Conservation (phyloP, 1,140 invertebrate genomes). For the Drosophila parvula region DNA sequence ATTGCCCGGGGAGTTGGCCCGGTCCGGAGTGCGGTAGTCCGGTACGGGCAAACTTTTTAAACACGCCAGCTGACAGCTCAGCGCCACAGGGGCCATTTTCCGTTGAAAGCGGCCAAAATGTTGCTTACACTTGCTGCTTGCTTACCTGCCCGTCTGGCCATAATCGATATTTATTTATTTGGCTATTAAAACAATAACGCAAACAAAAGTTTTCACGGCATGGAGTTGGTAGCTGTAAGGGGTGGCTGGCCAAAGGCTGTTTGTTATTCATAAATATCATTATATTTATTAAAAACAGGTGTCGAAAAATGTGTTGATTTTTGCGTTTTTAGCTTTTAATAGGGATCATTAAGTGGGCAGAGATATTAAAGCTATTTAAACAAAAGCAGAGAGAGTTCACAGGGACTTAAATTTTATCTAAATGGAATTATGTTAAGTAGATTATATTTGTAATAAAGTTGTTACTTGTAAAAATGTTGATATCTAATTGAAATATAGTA, state of each 20-base stretch:
- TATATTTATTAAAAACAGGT: slow-evolving; percentile 20
- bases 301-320: slow-evolving; percentile 8
- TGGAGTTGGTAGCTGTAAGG: slow-evolving; percentile 5
- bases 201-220: slow-evolving; percentile 28
- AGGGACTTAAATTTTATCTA: too few species aligned
- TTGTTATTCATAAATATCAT: slow-evolving; percentile 27
- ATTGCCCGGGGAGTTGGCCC: slow-evolving; percentile 53
- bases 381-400: background rate
- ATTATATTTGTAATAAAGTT: background rate
- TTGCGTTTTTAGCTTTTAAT: slow-evolving; percentile 6
- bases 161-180: slow-evolving; percentile 79
- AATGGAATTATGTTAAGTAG: background rate
- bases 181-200: slow-evolving; percentile 59
- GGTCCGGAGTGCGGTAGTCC: slow-evolving; percentile 15
- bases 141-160: slow-evolving; percentile 36
- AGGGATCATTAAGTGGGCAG: background rate
- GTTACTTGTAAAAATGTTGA: too few species aligned
- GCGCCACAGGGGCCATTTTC: slow-evolving; percentile 55
- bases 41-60: slow-evolving; percentile 57
- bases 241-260: slow-evolving; percentile 19
- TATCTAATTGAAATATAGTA: too few species aligned
- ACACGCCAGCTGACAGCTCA: slow-evolving; percentile 68
- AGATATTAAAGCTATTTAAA: slow-evolving; percentile 1
- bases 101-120: slow-evolving; percentile 53
- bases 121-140: slow-evolving; percentile 28